phyloP scores from a whole-genome alignment of 2,888 invertebrate genomes.

The Clunio marinus region DNA sequence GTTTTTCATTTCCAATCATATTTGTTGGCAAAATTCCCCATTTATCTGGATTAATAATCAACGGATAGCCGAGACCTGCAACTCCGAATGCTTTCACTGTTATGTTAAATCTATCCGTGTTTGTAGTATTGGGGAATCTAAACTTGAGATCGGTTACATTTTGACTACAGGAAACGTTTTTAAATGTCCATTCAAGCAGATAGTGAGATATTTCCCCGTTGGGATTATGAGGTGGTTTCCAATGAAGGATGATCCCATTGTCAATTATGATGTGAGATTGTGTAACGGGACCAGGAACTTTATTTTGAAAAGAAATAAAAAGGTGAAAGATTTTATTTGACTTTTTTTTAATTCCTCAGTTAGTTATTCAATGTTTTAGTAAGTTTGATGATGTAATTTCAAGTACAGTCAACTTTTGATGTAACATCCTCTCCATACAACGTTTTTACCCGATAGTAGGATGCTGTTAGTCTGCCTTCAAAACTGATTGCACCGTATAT shows the following conservation, averaged over 20 bases:
- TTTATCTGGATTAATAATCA: conserved; percentile 3
- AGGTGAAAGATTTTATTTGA: background rate
- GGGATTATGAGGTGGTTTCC: conserved; percentile 49
- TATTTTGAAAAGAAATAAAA: background rate
- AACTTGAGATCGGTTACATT: conserved; percentile 42
- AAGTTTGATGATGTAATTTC: no score
- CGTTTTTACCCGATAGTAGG: no score
- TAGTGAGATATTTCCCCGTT: conserved; percentile 50
- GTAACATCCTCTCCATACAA: no score
- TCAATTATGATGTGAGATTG: conserved; percentile 47
- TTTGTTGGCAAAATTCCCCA: background rate
- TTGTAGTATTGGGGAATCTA: conserved; percentile 50
- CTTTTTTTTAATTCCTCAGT: background rate
- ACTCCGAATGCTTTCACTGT: conserved; percentile 50
- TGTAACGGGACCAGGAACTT: conserved; percentile 49
- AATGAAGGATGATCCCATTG: conserved; percentile 48
- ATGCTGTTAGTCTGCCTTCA: no score
- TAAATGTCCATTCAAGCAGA: conserved; percentile 48
- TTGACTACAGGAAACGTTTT: conserved; percentile 47
- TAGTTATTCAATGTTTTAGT: no score
- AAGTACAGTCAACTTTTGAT: no score
- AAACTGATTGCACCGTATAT: no score
- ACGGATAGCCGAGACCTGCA: conserved; percentile 43
- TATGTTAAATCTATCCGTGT: conserved; percentile 49
- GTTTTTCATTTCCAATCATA: background rate